Percentiles rank a stretch among this genome's conserved stretches.
These are phyloP conservation scores for Poeciliopsis turneri DNA, from an alignment of 2,797 vertebrate genomes.

Conservation along the genomic window DNA sequence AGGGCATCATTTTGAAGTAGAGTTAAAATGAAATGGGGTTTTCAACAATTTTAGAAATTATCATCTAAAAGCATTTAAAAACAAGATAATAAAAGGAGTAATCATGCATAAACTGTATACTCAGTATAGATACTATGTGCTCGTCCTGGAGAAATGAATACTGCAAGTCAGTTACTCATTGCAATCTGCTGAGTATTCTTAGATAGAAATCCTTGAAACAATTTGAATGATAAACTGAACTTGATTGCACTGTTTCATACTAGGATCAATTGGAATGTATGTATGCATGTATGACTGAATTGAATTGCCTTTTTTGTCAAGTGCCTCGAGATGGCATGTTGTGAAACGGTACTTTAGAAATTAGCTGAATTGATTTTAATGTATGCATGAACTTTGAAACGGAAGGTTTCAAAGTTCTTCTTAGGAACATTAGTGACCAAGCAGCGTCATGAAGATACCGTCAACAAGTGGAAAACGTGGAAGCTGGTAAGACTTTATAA, in stretches of 20 bases:
- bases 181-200: not conserved
- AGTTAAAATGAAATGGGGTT: not conserved
- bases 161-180: not conserved
- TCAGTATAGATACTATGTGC: not conserved
- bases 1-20: not conserved
- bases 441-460: not conserved
- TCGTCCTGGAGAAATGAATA: not conserved
- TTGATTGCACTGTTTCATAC: not conserved
- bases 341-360: not conserved
- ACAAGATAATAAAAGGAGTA: not conserved
- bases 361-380: not conserved
- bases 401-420: not conserved
- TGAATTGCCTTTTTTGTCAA: not conserved
- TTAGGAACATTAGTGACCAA: not conserved
- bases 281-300: not conserved
- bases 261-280: not conserved
- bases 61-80: not conserved
- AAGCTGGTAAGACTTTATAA: not conserved
- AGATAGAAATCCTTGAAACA: not conserved
- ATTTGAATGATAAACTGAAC: not conserved
- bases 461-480: not conserved
- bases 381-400: no score
- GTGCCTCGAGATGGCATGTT: not conserved
- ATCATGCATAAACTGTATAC: not conserved
- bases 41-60: not conserved